Evolutionary conservation across 1,140 invertebrate species (phyloP), one percentile per base, ranked within the genome.

Genomic region (Chrysoperla carnea): DNA sequence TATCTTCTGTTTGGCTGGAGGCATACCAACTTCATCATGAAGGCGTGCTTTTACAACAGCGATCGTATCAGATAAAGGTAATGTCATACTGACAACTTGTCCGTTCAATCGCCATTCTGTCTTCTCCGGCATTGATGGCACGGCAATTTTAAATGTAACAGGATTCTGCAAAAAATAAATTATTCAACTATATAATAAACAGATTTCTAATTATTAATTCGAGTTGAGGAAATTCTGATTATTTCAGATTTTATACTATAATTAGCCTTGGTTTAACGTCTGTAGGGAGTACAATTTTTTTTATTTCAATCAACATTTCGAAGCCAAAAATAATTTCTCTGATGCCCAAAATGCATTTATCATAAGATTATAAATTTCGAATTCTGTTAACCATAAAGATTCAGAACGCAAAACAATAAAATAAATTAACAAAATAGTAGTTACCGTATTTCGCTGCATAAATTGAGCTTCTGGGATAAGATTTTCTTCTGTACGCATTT

Each of bases 1-100:
- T 9, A 97, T 63, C 63, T 99, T 99, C 63, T 98, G 94, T 66
- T 99, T 99, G 41, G 90, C 89, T 37, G 84, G 86, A n/a, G 92
- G 90, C 76, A 99, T 85, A 35, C 82, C 84, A 41, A 84, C 83
- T 51, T 81, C 70, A 51, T 97, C 86, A 54, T 91, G 84, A 43
- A 98, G 73, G 54, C 85, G 81, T 2, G 78, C 76, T 63, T 98
- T 99, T 39, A 99, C 72, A 14, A 79, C 79, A 29, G 84, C 74
- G 2, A 95, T 78, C 1, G 75, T 72, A 48, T 96, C 87, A 6
- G 73, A 75, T 6, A 91, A 64, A 33, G 86, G 76, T 48, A 98
- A 56, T 2, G 78, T 81, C 17, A 94, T 70, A 13, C 69, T 73
- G 38, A 98, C 61, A 37, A 78, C 73, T 61, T 97, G 92, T 1